Base-by-base conservation (phyloP, 2,113 vertebrate species). In the Daubentonia madagascariensis region DNA sequence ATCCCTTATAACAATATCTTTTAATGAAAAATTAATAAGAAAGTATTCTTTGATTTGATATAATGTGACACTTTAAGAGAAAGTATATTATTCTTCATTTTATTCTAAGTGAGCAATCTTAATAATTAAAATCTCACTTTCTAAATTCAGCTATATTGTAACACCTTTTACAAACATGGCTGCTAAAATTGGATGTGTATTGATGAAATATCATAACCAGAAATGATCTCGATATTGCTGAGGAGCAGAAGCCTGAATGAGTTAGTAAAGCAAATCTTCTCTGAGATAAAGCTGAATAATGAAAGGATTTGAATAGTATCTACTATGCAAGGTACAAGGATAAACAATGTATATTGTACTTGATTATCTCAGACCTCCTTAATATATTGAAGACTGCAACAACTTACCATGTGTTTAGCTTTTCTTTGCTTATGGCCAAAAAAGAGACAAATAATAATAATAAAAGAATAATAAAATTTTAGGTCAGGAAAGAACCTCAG, bases 191-290 rank as follows among this genome's bases (percentile, higher is more conserved):
- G 6, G 16, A 22, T 90, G 32, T 0, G 0, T 61, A 87, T 25
- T 92, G 57, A 80, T 84, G 48, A 89, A 96, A 70, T 85, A 81
- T 35, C 57, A 91, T 70, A 84, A 75, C 86, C 10, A 95, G 28
- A 89, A 73, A 50, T 86, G 14, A 67, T 80, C 3, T 73, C 73
- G 52, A 30, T 72, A 88, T 57, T 96, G 6, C 45, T 83, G 50
- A 81, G 25, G 7, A 92, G 16, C 1, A 90, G 20, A 92, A 52
- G 12, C 37, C 17, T 73, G 68, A 91, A 84, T 68, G 43, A 88
- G 20, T 89, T 59, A 48, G 28, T 35, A 89, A 89, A 80, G n/a
- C 2, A 94, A 78, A 95, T 91, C 13, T 86, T 88, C 25, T 48
- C 72, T 63, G 22, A 8, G n/a, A 96, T 92, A 93, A 83, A 86